Percentiles rank a stretch among this genome's conserved stretches.
These are phyloP conservation scores for Galeopterus variegatus DNA, from an alignment of 2,113 vertebrate genomes.

Conservation along the genomic window DNA sequence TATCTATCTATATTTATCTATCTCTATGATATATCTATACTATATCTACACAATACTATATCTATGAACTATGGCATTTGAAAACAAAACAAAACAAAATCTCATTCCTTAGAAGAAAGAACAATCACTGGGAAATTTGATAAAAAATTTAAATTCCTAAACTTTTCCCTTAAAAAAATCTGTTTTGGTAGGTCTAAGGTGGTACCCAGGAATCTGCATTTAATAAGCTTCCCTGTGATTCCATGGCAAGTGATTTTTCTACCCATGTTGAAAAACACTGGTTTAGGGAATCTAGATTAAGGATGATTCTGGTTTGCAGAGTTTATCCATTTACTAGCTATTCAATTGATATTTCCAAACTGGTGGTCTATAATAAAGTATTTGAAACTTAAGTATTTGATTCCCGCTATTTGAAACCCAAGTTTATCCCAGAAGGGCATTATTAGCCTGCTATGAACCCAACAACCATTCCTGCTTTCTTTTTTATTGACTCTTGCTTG, in stretches of 20 bases:
- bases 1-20: not conserved
- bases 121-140: not conserved
- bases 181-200: not conserved
- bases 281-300: not conserved
- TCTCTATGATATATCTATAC: not conserved
- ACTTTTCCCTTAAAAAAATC: not conserved
- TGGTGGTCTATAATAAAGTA: conserved; percentile 42
- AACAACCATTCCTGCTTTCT: conserved; percentile 71
- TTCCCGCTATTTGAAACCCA: conserved; percentile 67
- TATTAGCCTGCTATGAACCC: conserved; percentile 71
- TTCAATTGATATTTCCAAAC: not conserved
- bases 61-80: not conserved
- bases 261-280: not conserved
- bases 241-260: not conserved
- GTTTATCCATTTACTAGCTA: conserved; percentile 40
- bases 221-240: not conserved
- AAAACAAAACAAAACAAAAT: not conserved
- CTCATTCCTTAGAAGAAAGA: not conserved
- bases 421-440: conserved; percentile 65
- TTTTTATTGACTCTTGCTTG: conserved; percentile 83
- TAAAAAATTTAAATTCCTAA: not conserved
- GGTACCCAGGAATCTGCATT: not conserved
- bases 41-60: not conserved
- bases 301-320: conserved; percentile 21
- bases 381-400: conserved; percentile 49